Conservation (phyloP, 2,113 vertebrate genomes). For the pig (Sus scrofa) region T2T-Sscrofa CM000814.6:133824001-133824500, state of each 20-base stretch:
- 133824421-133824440: not conserved
- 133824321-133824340: not conserved
- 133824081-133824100: not conserved
- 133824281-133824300: not conserved
- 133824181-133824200: not conserved
- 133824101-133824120: too few species aligned
- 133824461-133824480: not conserved
- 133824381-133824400: not conserved
- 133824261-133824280: not conserved
- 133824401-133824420: not conserved
- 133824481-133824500: not conserved
- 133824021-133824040: too few species aligned
- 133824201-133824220: not conserved
- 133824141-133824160: not conserved
- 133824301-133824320: not conserved
- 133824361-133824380: not conserved
- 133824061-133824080: too few species aligned
- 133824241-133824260: not conserved
- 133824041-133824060: not conserved
- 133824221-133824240: not conserved
- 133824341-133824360: not conserved
- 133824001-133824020: not conserved
- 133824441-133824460: not conserved
- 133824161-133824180: not conserved
- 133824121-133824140: fast-evolving